A percentile compares a stretch with the other conserved stretches of the same genome.
phyloP scores from a whole-genome alignment of 2,113 vertebrate species.

The Meriones unguiculatus region DNA sequence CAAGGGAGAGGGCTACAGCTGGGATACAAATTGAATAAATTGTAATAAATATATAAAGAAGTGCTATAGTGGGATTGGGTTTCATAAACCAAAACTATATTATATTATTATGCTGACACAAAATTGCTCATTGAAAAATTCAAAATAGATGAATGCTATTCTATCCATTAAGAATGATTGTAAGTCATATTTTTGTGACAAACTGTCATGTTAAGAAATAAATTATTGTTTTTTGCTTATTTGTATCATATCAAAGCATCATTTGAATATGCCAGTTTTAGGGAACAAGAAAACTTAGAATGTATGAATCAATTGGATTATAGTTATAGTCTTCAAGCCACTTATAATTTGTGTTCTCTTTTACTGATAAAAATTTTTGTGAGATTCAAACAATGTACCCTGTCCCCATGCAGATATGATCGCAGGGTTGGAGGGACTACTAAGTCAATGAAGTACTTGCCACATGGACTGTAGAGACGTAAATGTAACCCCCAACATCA shows the following conservation, averaged over 20 bases:
- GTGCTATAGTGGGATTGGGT: background rate
- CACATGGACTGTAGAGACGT: no score
- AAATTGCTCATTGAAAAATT: slow-evolving; percentile 31
- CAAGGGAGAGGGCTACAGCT: no score
- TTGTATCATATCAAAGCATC: slow-evolving; percentile 40
- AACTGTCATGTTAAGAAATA: slow-evolving; percentile 25
- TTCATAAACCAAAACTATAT: slow-evolving; percentile 1
- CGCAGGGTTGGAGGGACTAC: background rate
- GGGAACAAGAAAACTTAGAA: background rate
- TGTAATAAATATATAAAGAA: no score
- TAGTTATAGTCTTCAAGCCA: background rate
- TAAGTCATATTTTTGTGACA: slow-evolving; percentile 39
- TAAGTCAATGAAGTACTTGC: background rate
- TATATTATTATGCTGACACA: background rate
- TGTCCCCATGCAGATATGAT: background rate
- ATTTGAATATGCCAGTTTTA: slow-evolving; percentile 46
- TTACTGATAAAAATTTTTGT: background rate
- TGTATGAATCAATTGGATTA: background rate
- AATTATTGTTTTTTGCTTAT: slow-evolving; percentile 12
- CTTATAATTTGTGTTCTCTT: background rate
- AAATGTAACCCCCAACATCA: background rate
- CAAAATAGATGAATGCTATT: slow-evolving; percentile 32
- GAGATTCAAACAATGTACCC: background rate
- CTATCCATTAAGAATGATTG: background rate
- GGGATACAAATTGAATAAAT: no score